These are phyloP conservation scores for Conger conger DNA, from an alignment of 2,113 vertebrate species.

Conservation along the genomic window DNA sequence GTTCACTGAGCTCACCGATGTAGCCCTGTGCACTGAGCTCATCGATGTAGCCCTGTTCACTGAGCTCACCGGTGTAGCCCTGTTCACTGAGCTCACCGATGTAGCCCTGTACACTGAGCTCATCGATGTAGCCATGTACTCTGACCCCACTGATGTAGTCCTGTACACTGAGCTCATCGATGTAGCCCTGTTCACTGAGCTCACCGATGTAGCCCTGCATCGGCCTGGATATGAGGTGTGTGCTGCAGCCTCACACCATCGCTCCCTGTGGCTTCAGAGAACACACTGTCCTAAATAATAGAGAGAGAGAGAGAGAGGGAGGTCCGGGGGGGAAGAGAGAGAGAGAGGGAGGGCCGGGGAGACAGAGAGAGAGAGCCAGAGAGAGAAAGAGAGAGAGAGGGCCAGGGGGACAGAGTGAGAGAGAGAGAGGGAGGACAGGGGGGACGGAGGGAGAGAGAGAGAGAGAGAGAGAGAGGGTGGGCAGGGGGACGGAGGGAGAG, in stretches of 20 bases:
- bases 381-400: neutral
- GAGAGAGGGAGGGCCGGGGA: neutral
- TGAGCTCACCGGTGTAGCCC: too few species aligned
- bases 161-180: too few species aligned
- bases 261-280: conserved; percentile 33
- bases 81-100: too few species aligned
- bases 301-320: neutral
- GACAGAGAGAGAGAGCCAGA: neutral
- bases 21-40: too few species aligned
- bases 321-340: neutral
- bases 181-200: too few species aligned
- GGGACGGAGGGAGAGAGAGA: neutral
- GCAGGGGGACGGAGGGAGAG: neutral
- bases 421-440: neutral
- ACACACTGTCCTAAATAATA: conserved; percentile 47
- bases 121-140: too few species aligned
- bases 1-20: too few species aligned
- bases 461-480: neutral
- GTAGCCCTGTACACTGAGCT: too few species aligned
- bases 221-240: neutral
- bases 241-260: neutral
- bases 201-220: neutral
- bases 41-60: too few species aligned
- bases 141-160: too few species aligned
- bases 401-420: neutral